Conservation (phyloP, 2,113 vertebrate species). For the Salvelinus fontinalis region DNA sequence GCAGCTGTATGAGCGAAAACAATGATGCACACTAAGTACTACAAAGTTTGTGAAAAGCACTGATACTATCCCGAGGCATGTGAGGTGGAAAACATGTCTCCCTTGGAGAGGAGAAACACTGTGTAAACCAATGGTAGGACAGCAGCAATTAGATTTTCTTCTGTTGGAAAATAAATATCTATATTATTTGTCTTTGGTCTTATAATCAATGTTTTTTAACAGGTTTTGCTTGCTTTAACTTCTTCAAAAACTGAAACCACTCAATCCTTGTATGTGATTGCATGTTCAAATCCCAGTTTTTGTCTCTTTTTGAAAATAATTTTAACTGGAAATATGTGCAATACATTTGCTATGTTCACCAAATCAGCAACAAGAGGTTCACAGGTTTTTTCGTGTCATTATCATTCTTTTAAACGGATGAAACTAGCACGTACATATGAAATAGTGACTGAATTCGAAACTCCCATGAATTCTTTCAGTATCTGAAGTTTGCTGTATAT, state of each 20-base stretch:
- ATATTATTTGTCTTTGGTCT: conserved; percentile 51
- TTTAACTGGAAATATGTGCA: conserved; percentile 91
- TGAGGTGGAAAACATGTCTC: conserved; percentile 45
- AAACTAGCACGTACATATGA: conserved; percentile 89
- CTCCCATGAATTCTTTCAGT: conserved; percentile 91
- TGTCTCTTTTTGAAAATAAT: conserved; percentile 79
- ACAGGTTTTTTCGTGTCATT: conserved; percentile 60
- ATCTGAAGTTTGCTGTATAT: conserved; percentile 95
- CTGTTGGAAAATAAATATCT: conserved; percentile 53
- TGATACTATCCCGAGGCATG: conserved; percentile 60
- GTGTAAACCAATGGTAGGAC: conserved; percentile 72
- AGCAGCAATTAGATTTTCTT: conserved; percentile 60
- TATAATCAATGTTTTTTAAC: conserved; percentile 56
- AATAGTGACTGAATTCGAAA: conserved; percentile 84
- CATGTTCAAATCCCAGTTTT: conserved; percentile 73
- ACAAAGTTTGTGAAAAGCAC: conserved; percentile 64
- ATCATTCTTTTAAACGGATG: conserved; percentile 73
- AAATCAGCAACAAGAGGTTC: conserved; percentile 80
- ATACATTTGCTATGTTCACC: conserved; percentile 84
- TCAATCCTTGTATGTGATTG: conserved; percentile 64
- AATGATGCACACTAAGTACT: conserved; percentile 58
- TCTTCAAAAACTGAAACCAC: conserved; percentile 67
- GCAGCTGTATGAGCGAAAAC: conserved; percentile 58
- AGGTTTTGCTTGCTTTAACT: conserved; percentile 69
- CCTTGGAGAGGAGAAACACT: conserved; percentile 68